Evolutionary conservation across 1,140 invertebrate species (phyloP), one percentile per base, ranked within the genome.

Genomic region (Drosophila rufa): DNA sequence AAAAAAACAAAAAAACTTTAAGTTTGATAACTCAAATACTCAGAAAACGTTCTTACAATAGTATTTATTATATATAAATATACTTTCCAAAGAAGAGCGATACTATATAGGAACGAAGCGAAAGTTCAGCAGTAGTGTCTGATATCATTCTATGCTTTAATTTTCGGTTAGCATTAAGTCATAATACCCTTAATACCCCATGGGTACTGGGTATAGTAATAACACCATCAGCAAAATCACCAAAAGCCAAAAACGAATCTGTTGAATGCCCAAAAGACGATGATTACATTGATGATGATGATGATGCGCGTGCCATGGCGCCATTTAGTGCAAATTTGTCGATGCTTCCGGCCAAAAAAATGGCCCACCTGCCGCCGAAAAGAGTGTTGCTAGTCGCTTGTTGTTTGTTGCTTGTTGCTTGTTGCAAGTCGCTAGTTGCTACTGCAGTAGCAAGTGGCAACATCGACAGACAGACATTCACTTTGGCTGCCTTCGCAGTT

Each of bases 281-380:
- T 79, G 80, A 65, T 56, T 33, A 56, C 15, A 27, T 9, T 55
- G 68, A 53, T 51, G 77, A 56, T 84, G 74, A 85, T 84, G 75
- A 86, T 77, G 83, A 80, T 87, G 83, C 83, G 83, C 83, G 83
- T 87, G 83, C 83, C 76, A 45, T 50, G 77, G 70, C 84, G 80
- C 76, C 76, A 83, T 87, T 87, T 85, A 51, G 65, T 79, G 79
- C 79, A 79, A 79, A 86, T 82, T 76, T 86, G 83, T 82, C 74
- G 71, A 79, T 65, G 82, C 75, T 86, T 87, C 82, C 82, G 79
- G 82, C 74, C 82, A 71, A 57, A 53, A 68, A 69, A 56, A 9
- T 58, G 40, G 42, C 36, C 46, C 53, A 75, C 50, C 70, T 66
- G 73, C 73, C 38, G 57, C 58, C 40, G 17, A 64, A 67, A 67